Percentiles rank a stretch among this genome's conserved stretches.
Conservation (phyloP, 2,888 invertebrate species). For the Hecatera dysodea region DNA sequence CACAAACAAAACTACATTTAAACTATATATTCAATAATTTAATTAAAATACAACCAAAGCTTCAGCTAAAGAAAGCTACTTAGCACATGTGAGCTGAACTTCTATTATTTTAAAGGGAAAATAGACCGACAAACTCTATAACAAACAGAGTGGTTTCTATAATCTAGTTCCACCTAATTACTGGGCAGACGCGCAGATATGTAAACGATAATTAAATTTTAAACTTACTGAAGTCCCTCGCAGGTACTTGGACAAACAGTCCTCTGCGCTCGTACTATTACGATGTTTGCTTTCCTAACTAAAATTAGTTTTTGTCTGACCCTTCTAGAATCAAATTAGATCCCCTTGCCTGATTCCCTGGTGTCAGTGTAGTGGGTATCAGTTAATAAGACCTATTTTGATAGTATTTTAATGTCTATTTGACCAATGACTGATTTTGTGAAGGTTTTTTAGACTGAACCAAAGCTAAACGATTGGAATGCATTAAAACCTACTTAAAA, state of each 20-base stretch:
- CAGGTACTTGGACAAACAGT: constrained; percentile 66
- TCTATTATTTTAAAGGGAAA: background rate
- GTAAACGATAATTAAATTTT: constrained; percentile 76
- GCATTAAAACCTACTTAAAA: no score
- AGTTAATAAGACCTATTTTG: background rate
- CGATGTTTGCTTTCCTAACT: constrained; percentile 81
- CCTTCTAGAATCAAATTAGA: constrained; percentile 83
- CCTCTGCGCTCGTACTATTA: constrained; percentile 65
- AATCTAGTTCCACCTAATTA: constrained; percentile 30
- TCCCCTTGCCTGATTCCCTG: constrained; percentile 63
- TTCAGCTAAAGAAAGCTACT: no score
- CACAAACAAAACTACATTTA: no score
- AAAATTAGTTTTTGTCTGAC: constrained; percentile 84
- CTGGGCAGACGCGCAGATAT: constrained; percentile 38
- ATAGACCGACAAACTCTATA: constrained; percentile 25
- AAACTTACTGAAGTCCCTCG: constrained; percentile 62
- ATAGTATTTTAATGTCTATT: background rate
- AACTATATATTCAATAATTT: no score
- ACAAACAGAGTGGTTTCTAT: constrained; percentile 28
- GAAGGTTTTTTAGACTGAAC: no score
- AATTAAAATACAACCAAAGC: no score
- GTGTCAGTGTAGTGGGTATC: constrained; percentile 23
- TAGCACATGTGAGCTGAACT: background rate
- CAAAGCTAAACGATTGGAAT: background rate
- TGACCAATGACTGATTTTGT: background rate